phyloP scores from a whole-genome alignment of 1,140 invertebrate species.

The Helicoverpa armigera region DNA sequence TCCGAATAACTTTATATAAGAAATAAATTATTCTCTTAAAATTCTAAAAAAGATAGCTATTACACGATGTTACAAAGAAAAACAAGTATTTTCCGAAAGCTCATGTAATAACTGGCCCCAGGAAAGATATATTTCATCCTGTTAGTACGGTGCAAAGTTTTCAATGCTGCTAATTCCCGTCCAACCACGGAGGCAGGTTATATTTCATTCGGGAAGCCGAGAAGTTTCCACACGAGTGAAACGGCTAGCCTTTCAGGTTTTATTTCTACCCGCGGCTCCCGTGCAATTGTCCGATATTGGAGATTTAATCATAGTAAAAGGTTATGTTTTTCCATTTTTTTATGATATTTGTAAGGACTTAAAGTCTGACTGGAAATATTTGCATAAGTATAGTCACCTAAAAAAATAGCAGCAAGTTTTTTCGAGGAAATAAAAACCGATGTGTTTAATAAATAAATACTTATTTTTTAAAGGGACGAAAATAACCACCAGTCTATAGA shows the following conservation, averaged over 20 bases:
- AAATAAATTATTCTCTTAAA: too few species aligned
- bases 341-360: background rate
- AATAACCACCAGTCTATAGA: too few species aligned
- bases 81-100: too few species aligned
- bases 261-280: background rate
- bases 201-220: background rate
- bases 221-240: background rate
- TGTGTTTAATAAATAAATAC: too few species aligned
- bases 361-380: background rate
- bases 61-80: too few species aligned
- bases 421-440: too few species aligned
- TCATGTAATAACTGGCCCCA: too few species aligned
- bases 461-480: too few species aligned
- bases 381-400: too few species aligned
- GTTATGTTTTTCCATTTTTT: slow-evolving; percentile 8
- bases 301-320: background rate
- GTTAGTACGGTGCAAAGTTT: background rate
- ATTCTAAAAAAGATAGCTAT: too few species aligned
- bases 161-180: slow-evolving; percentile 1
- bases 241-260: background rate
- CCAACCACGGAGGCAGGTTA: background rate
- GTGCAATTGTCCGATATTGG: slow-evolving; percentile 15
- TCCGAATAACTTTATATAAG: too few species aligned
- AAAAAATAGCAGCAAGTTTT: too few species aligned
- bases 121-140: background rate